A percentile compares a stretch with the other conserved stretches of the same genome.
Conservation (phyloP, 64 coral and sea anemone genomes). For the Pocillopora damicornis region DNA sequence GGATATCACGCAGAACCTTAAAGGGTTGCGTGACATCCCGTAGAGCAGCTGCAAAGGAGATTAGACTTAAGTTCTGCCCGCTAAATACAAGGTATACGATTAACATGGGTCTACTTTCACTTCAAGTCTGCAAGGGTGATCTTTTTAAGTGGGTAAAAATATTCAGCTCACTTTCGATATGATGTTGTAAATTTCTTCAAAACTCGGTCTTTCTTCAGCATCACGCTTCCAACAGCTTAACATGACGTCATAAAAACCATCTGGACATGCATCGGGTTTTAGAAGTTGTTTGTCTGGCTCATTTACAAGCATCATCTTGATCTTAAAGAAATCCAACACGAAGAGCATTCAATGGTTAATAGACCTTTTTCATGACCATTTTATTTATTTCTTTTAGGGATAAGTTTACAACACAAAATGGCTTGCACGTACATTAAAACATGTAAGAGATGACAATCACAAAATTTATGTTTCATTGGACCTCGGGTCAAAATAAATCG, state of each 20-base stretch:
- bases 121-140: too few relatives aligned
- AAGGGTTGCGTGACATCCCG: too few relatives aligned
- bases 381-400: not conserved
- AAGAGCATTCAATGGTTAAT: not conserved
- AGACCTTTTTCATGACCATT: not conserved
- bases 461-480: too few relatives aligned
- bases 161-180: not conserved
- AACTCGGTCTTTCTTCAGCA: not conserved
- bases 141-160: not conserved
- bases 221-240: not conserved
- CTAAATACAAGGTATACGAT: too few relatives aligned
- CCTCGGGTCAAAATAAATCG: too few relatives aligned
- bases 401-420: not conserved
- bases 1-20: too few relatives aligned
- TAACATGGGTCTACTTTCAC: too few relatives aligned
- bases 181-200: not conserved
- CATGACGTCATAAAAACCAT: conserved; percentile 21
- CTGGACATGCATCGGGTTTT: not conserved
- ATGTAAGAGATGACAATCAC: too few relatives aligned
- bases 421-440: too few relatives aligned
- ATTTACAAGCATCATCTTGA: not conserved
- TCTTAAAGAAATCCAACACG: not conserved
- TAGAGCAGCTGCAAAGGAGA: too few relatives aligned
- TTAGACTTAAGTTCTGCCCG: too few relatives aligned
- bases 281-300: not conserved